Evolutionary conservation across 2,797 vertebrate genomes (phyloP), one percentile per base, ranked within the genome.

Genomic region (Crenuchus spilurus): DNA sequence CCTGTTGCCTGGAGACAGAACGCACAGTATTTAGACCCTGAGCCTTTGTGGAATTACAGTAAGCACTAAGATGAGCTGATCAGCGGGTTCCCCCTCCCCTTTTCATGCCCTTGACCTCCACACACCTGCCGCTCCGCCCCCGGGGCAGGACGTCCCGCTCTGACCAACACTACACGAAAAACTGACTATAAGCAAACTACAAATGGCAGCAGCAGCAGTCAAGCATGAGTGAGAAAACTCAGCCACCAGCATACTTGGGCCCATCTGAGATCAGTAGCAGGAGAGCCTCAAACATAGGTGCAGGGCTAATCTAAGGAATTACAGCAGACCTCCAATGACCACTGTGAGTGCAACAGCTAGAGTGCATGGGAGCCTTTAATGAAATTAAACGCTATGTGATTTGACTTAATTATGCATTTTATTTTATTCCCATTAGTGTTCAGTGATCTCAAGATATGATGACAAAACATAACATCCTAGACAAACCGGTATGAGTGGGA

Each of bases 41-140:
- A 87, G 83, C 80, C 61, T 75, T 42, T 49, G 70, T 72, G 74
- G 83, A 83, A 84, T 86, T 86, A 84, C 79, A 55, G 76, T 83
- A 85, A 84, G 77, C 60, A 74, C 75, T 35, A 58, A 84, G 76
- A 76, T 79, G 77, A 84, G 82, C 82, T 68, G 79, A 83, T 87
- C 80, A 80, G 79, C 69, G 1, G 30, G 68, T 80, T 71, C 20
- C 44, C 64, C 68, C 28, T 58, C 26, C 74, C 35, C 26, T 72
- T 44, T 63, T 30, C 57, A 42, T 30, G 74, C 44, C 80, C 80
- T 82, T 83, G 83, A 84, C 82, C 83, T 79, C 74, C 57, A 37
- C 64, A 39, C 49, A 83, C 71, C 82, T 80, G 79, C 61, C n/a
- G 61, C 71, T 66, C 66, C 42, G 61, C 62, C 73, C 18, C 28